Evolutionary conservation across 37 sponge, comb jelly and placozoan genomes (phyloP), one percentile per base, ranked within the genome.

Genomic region (Dysidea cf. avara): DNA sequence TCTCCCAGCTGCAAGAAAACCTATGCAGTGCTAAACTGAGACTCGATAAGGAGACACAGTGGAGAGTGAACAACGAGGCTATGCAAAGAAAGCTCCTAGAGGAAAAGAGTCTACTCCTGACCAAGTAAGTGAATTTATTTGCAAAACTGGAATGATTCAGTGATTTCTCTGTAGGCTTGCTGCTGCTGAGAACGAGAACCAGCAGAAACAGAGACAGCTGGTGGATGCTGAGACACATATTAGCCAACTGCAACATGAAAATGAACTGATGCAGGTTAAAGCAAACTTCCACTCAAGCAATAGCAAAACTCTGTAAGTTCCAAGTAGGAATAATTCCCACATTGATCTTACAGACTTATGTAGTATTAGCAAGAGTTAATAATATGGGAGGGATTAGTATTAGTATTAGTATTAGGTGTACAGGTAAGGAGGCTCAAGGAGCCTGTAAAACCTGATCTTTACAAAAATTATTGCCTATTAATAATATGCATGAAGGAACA

Each of bases 191-290:
- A 62, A 83, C 17, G 32, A 38, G 16, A 7, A 68, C 17, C 58
- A 70, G 16, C 70, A 83, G 18, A 75, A 59, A 30, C 59, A 33
- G 25, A 50, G 58, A n/a, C 1, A 75, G 25, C 2, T 58, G 13
- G 21, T 75, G 46, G 83, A 75, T 53, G 24, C 60, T 17, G 69
- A 83, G 35, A 33, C 54, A 25, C 47, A 18, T 20, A 48, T 46
- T 24, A 46, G 40, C 12, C 51, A 76, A 68, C 83, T 83, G 28
- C 13, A 56, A 64, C 68, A 83, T 24, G 83, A 83, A 54, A 83
- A 83, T 33, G 13, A 18, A 7, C 57, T 83, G 30, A 38, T 83
- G 31, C 76, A 83, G 37, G 69, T 61, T 40, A 74, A 31, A 46
- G 71, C 61, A 53, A 62, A 71, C 48, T 16, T 20, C 5, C 67